Evolutionary conservation across 2,797 vertebrate genomes (phyloP).

Genomic region (Micromesistius poutassou): DNA sequence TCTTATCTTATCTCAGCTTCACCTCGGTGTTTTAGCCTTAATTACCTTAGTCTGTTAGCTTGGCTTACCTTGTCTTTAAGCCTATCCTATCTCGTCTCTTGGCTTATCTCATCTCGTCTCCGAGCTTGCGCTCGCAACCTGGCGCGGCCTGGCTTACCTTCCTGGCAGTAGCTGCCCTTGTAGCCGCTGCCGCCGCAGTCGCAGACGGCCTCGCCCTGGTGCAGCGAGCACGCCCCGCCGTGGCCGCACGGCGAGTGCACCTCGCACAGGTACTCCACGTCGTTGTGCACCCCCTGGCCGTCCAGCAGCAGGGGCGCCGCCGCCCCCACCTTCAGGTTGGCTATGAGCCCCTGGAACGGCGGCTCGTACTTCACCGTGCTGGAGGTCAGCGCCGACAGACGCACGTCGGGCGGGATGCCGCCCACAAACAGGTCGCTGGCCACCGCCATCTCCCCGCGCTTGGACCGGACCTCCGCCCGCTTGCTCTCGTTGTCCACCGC

Average conservation of each 20-base stretch:
- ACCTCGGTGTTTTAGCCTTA: background rate
- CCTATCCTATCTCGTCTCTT: background rate
- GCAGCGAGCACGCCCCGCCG: conserved; percentile 76
- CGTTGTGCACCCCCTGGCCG: conserved; percentile 84
- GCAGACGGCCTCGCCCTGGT: conserved; percentile 80
- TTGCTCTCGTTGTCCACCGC: conserved; percentile 85
- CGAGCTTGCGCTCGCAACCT: background rate
- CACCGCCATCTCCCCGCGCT: conserved; percentile 88
- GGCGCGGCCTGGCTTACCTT: conserved; percentile 76
- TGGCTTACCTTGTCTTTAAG: background rate
- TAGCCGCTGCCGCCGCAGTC: conserved; percentile 85
- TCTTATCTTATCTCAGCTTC: background rate
- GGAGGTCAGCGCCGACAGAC: conserved; percentile 89
- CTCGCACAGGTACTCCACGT: conserved; percentile 77
- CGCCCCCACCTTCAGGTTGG: conserved; percentile 85
- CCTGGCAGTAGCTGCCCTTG: conserved; percentile 86
- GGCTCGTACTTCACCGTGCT: conserved; percentile 93
- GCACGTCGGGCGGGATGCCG: conserved; percentile 88
- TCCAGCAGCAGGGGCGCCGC: conserved; percentile 79
- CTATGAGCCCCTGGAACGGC: conserved; percentile 85
- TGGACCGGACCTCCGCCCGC: conserved; percentile 83
- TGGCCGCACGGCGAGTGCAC: conserved; percentile 85
- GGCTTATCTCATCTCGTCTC: background rate
- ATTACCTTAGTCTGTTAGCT: background rate
- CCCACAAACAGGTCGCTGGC: conserved; percentile 91